Conservation (phyloP, 2,888 invertebrate genomes). For the Thyatira batis region DNA sequence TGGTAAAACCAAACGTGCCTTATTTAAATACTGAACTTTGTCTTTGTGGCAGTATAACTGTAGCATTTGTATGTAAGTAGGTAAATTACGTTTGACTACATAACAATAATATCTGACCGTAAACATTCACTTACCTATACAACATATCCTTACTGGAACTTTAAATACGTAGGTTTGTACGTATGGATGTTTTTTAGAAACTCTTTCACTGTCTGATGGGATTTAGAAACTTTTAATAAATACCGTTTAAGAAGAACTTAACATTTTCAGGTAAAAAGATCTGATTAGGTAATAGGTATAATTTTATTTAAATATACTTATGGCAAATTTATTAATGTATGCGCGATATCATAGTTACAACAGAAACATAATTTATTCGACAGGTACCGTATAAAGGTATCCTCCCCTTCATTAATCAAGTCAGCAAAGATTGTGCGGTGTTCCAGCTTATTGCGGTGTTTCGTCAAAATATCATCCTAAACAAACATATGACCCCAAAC, state of each 20-base stretch:
- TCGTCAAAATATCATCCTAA: conserved; percentile 70
- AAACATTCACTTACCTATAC: neutral
- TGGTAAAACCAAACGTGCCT: conserved; percentile 64
- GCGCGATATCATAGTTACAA: neutral
- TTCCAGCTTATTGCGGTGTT: conserved; percentile 37
- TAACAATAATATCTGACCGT: no score
- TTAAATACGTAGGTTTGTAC: no score
- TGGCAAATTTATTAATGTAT: neutral
- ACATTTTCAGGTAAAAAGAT: no score
- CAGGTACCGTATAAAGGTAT: conserved; percentile 22
- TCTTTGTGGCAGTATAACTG: conserved; percentile 17
- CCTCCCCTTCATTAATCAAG: conserved; percentile 59
- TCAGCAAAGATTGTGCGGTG: conserved; percentile 41
- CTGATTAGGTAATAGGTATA: no score
- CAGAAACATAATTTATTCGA: conserved; percentile 7
- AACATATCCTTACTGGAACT: no score
- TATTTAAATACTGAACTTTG: conserved; percentile 52
- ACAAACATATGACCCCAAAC: conserved; percentile 60
- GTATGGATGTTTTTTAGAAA: no score
- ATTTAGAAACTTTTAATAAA: no score
- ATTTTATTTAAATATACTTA: neutral
- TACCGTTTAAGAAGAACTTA: no score
- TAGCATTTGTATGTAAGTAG: conserved; percentile 10
- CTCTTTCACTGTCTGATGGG: no score
- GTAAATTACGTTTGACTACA: no score